Evolutionary conservation across 2,888 invertebrate species (phyloP), one percentile per base, ranked within the genome.

Genomic region (Digitonthophagus gazella): DNA sequence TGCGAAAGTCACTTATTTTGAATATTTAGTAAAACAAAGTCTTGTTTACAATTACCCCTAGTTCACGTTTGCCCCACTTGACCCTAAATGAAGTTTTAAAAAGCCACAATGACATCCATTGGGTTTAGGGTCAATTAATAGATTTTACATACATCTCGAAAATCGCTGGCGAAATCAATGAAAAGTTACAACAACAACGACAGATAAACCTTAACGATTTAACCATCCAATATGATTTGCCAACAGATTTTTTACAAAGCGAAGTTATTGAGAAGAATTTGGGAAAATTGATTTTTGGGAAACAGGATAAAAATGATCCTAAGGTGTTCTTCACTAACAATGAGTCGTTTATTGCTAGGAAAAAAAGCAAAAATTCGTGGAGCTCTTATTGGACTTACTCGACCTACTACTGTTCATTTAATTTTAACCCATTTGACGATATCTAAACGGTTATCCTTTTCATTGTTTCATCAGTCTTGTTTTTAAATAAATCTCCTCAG

Each of bases 111-210:
- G 88, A 89, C 69, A 85, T 95, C 0, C 89, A 90, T 75, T 85
- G 94, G 3, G 89, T 97, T 71, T 87, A 97, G 64, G 98, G 98
- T 0, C 97, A 98, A 80, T 86, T 99, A 6, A 92, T 99, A 72
- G 91, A 95, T 76, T 89, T 91, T 75, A 88, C 88, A 67, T 98
- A 98, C 79, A 86, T 94, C 69, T 89, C 89, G 71, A 89, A 89
- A 78, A 88, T 98, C 74, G 92, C 95, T 1, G 90, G 93, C 77
- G 97, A 97, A 84, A 91, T 98, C n/a, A 97, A 98, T 85, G 96
- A 97, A 79, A 92, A 91, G 77, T 84, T 98, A 4, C 87, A 89
- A 73, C 91, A 95, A 76, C 89, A 90, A 77, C 98, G 98, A 8
- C 90, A 92, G 80, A 87, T 97, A 64, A 91, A 91, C 69, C 88